Percentiles rank a stretch among this genome's conserved stretches.
Conservation (phyloP, 2,888 invertebrate genomes). For the Acrobasis repandana region DNA sequence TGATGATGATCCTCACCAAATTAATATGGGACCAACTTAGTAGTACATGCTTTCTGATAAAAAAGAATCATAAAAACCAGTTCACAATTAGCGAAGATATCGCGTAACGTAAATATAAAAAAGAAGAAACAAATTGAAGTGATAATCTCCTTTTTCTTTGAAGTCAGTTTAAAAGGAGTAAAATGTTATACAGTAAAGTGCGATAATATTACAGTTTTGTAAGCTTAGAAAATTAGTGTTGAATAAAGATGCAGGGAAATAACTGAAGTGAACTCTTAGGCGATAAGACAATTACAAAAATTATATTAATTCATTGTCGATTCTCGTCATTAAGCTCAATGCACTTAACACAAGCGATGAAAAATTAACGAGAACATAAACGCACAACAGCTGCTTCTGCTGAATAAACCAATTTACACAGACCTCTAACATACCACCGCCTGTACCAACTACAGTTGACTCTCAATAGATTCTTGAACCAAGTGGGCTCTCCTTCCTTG, state of each 20-base stretch:
- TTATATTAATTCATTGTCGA: not conserved
- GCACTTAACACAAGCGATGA: conserved; percentile 3
- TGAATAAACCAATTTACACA: conserved; percentile 8
- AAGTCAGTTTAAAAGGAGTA: no score
- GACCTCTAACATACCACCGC: conserved; percentile 1
- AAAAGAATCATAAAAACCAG: no score
- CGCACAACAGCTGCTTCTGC: conserved; percentile 10
- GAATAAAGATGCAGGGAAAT: not conserved
- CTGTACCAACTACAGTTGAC: not conserved
- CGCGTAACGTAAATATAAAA: no score
- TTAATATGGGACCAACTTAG: no score
- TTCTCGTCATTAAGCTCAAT: not conserved
- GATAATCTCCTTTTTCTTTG: no score
- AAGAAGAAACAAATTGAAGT: no score
- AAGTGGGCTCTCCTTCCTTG: conserved; percentile 44
- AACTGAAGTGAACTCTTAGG: not conserved
- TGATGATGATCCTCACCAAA: no score
- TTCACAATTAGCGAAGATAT: no score
- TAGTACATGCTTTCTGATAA: no score
- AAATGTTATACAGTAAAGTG: no score
- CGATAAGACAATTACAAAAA: not conserved
- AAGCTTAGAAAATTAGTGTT: no score
- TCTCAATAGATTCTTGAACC: conserved; percentile 15
- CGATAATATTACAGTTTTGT: no score
- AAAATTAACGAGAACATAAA: conserved; percentile 18